These are phyloP conservation scores for Ptyas mucosa DNA, from an alignment of 2,113 vertebrate species.

Conservation along the genomic window DNA sequence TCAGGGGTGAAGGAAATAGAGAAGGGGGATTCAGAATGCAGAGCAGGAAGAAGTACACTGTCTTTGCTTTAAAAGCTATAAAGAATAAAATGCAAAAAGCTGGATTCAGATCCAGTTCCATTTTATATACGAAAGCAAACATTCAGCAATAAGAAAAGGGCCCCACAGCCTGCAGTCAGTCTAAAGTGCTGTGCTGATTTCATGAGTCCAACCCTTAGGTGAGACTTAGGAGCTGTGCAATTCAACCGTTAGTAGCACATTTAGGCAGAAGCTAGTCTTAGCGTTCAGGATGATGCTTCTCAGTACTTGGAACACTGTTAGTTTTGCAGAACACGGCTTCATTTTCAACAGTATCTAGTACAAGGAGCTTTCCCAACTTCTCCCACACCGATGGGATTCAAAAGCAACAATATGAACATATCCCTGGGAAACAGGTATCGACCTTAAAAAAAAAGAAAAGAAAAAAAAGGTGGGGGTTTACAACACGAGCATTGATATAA, in stretches of 20 bases:
- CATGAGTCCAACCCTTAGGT: neutral
- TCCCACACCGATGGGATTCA: neutral
- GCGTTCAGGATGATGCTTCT: neutral
- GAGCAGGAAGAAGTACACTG: neutral
- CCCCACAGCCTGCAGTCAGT: neutral
- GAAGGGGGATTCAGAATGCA: neutral
- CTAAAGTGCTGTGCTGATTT: neutral
- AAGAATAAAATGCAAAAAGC: neutral
- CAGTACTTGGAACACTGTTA: neutral
- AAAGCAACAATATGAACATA: neutral
- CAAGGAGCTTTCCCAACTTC: neutral
- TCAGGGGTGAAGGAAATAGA: neutral
- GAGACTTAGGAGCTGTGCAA: neutral
- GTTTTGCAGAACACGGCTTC: neutral
- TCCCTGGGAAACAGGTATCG: neutral
- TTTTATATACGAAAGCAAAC: neutral
- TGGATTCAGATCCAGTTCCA: slow-evolving; percentile 16
- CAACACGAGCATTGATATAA: neutral
- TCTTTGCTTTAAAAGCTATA: slow-evolving; percentile 14
- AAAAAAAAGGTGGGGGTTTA: too few relatives aligned
- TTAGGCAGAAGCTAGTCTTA: neutral
- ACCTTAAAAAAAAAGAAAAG: neutral
- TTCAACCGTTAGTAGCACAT: neutral
- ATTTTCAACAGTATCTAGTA: neutral
- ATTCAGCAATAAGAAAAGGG: neutral